Percentiles rank a stretch among this genome's conserved stretches.
These are phyloP conservation scores for Drosophila siamana DNA, from an alignment of 2,888 invertebrate genomes.

Conservation along the genomic window DNA sequence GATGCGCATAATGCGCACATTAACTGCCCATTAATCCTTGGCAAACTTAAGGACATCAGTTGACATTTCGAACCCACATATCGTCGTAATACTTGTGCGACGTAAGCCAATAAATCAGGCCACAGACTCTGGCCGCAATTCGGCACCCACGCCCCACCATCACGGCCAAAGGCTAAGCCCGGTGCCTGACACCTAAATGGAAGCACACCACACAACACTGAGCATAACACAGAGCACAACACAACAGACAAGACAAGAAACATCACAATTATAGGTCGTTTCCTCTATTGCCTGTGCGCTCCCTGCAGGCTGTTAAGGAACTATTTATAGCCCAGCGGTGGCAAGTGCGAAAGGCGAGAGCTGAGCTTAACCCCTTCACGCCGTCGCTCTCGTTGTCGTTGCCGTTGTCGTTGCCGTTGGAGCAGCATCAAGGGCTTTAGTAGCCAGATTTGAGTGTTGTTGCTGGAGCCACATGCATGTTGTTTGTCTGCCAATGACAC, in stretches of 20 bases:
- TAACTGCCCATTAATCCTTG: constrained; percentile 29
- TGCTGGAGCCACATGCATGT: constrained; percentile 8
- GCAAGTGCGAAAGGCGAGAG: constrained; percentile 29
- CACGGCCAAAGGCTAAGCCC: constrained; percentile 32
- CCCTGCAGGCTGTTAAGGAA: constrained; percentile 36
- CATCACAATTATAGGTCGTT: constrained; percentile 42
- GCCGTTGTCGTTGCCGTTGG: constrained; percentile 2
- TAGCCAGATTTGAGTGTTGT: constrained; percentile 1
- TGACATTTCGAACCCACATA: constrained; percentile 34
- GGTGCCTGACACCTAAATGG: constrained; percentile 4
- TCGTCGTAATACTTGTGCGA: constrained; percentile 6
- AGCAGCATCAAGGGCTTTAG: constrained; percentile 5
- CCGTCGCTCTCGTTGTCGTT: constrained; percentile 17
- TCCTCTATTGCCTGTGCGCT: too few species aligned
- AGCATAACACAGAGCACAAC: constrained; percentile 2
- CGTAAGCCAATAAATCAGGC: constrained; percentile 46
- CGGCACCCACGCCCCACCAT: constrained; percentile 17
- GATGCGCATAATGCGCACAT: constrained; percentile 24
- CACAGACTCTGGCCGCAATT: constrained; percentile 24
- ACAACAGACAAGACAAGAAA: constrained; percentile 21
- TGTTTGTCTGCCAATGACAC: constrained; percentile 67
- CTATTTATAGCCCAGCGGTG: constrained; percentile 49
- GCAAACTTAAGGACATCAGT: constrained; percentile 23
- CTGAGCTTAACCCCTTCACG: constrained; percentile 7
- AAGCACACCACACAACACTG: constrained; percentile 3